Conservation (phyloP, 2,888 invertebrate species). For the Leucozona laternaria region DNA sequence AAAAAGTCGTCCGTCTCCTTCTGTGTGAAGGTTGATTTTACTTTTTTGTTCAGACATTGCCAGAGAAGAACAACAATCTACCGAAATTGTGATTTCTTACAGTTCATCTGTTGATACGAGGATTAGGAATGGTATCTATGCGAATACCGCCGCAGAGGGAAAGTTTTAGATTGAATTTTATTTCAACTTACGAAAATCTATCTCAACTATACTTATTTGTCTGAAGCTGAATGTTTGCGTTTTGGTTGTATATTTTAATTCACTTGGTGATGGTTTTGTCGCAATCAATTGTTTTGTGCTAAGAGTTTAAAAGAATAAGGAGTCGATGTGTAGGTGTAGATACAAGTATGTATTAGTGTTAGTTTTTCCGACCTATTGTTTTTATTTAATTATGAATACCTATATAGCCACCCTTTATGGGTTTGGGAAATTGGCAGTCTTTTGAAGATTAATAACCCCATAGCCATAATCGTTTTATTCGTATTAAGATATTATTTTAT, state of each 20-base stretch:
- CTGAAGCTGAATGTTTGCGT: slow-evolving; percentile 11
- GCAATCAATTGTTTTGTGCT: not conserved
- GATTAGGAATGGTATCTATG: not conserved
- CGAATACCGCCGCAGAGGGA: slow-evolving; percentile 9
- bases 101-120: slow-evolving; percentile 22
- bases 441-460: not conserved
- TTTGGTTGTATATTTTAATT: not conserved
- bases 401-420: not conserved
- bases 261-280: not conserved
- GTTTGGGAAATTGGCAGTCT: not conserved
- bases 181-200: slow-evolving; percentile 30
- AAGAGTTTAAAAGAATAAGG: not conserved
- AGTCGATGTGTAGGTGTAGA: not conserved
- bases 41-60: not conserved
- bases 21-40: slow-evolving; percentile 8
- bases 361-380: not conserved
- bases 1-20: slow-evolving; percentile 9
- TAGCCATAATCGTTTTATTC: not conserved
- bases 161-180: slow-evolving; percentile 41
- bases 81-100: slow-evolving; percentile 31
- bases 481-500: not conserved
- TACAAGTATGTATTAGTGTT: not conserved
- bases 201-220: slow-evolving; percentile 31
- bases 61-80: slow-evolving; percentile 24
- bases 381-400: not conserved